These are phyloP conservation scores for Eupleurogrammus muticus DNA, from an alignment of 2,797 vertebrate species.

Conservation along the genomic window DNA sequence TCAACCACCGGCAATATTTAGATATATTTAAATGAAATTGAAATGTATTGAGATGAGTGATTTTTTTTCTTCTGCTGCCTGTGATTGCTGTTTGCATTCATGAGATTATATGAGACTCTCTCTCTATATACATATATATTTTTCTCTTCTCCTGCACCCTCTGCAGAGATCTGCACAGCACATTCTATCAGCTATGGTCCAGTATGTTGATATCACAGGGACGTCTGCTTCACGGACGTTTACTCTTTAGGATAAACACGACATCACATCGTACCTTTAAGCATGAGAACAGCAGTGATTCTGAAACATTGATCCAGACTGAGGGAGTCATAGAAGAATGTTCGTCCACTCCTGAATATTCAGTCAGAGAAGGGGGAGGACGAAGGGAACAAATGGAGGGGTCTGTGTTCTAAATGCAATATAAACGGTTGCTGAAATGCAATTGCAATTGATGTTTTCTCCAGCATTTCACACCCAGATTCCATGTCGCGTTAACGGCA, in stretches of 20 bases:
- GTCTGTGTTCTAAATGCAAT: too few relatives aligned
- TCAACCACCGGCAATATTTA: slow-evolving; percentile 72
- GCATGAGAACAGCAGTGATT: slow-evolving; percentile 13
- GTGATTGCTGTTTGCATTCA: slow-evolving; percentile 75
- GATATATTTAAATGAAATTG: slow-evolving; percentile 81
- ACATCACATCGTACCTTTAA: slow-evolving; percentile 6
- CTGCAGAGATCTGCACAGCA: slow-evolving; percentile 45
- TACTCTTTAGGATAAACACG: slow-evolving; percentile 3
- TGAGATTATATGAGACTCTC: too few relatives aligned
- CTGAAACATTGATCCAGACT: too few relatives aligned
- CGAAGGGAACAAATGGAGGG: not conserved
- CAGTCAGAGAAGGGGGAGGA: not conserved
- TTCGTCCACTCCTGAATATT: not conserved
- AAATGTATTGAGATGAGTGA: slow-evolving; percentile 80
- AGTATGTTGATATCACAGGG: slow-evolving; percentile 12
- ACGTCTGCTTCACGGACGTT: not conserved
- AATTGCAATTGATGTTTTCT: too few relatives aligned
- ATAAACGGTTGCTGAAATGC: too few relatives aligned
- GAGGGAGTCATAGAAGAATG: too few relatives aligned
- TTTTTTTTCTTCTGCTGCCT: slow-evolving; percentile 62
- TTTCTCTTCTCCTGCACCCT: slow-evolving; percentile 34
- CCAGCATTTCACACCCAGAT: too few relatives aligned
- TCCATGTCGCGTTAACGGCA: too few relatives aligned
- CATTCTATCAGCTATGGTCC: slow-evolving; percentile 12
- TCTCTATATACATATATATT: too few relatives aligned